These are phyloP conservation scores for Channa striata DNA, from an alignment of 2,797 vertebrate species.

Conservation along the genomic window DNA sequence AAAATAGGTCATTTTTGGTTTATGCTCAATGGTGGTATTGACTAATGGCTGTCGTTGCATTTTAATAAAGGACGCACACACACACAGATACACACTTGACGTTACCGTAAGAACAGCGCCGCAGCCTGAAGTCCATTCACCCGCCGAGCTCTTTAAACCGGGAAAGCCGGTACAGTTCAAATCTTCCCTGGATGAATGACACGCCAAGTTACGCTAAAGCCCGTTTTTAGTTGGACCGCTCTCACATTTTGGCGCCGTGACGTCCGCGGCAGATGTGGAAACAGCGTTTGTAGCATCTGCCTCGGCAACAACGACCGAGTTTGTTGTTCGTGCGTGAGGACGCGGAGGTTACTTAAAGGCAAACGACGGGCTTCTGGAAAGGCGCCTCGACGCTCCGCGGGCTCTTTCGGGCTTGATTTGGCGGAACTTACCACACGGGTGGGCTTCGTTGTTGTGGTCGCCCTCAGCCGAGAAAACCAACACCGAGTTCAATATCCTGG, in stretches of 20 bases:
- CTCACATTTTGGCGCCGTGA: fast-evolving
- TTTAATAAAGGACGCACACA: not conserved
- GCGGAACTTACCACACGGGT: conserved; percentile 61
- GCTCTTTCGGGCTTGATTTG: not conserved
- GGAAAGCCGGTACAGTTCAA: conserved; percentile 67
- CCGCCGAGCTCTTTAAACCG: conserved; percentile 38
- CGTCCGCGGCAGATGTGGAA: not conserved
- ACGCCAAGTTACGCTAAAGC: fast-evolving
- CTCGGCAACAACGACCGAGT: conserved; percentile 20
- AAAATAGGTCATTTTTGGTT: not conserved
- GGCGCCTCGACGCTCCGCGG: too few species aligned
- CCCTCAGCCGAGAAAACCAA: conserved; percentile 5
- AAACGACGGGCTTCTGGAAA: not conserved
- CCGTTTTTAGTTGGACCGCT: fast-evolving
- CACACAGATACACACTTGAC: not conserved
- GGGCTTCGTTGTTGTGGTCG: conserved; percentile 41
- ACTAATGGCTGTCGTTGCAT: not conserved
- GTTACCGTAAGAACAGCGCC: not conserved
- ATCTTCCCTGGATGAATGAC: conserved; percentile 28
- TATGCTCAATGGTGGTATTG: not conserved
- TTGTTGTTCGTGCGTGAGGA: conserved; percentile 16
- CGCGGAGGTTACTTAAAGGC: not conserved
- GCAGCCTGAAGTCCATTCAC: conserved; percentile 29
- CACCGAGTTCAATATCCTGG: conserved; percentile 60
- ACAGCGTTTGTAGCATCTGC: not conserved